A percentile compares a stretch with the other conserved stretches of the same genome.
phyloP scores from a whole-genome alignment of 1,140 invertebrate genomes.

The Pentalonia nigronervosa region DNA sequence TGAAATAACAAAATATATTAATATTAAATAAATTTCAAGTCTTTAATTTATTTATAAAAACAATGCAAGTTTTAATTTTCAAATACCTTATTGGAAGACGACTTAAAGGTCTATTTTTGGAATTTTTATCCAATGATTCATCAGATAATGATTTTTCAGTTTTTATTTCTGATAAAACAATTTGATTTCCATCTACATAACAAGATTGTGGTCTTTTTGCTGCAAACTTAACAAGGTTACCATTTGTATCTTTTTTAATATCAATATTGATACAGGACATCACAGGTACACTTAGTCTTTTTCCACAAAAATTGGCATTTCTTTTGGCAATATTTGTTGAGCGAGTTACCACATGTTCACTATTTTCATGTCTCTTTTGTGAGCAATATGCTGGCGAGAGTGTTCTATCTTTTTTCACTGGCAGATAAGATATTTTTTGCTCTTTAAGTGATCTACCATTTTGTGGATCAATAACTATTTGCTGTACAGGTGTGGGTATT shows the following conservation, averaged over 20 bases:
- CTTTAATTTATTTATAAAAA: not conserved
- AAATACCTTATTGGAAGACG: constrained; percentile 55
- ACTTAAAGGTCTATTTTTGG: constrained; percentile 39
- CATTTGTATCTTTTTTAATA: constrained; percentile 46
- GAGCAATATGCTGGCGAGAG: not conserved
- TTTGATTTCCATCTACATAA: constrained; percentile 32
- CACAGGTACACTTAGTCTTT: constrained; percentile 34
- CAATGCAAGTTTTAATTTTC: not conserved
- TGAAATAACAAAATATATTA: constrained; percentile 38
- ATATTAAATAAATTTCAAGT: not conserved
- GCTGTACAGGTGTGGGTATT: constrained; percentile 40
- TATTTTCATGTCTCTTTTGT: not conserved
- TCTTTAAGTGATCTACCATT: not conserved
- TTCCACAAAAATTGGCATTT: constrained; percentile 4
- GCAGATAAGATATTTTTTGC: constrained; percentile 28
- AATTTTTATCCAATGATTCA: constrained; percentile 26
- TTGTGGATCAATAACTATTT: not conserved
- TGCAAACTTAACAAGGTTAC: constrained; percentile 28
- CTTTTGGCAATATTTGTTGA: constrained; percentile 24
- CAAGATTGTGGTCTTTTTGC: constrained; percentile 47
- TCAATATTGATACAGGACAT: constrained; percentile 24
- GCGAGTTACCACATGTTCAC: constrained; percentile 39
- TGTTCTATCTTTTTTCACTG: constrained; percentile 32
- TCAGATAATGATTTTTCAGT: constrained; percentile 47
- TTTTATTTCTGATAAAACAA: constrained; percentile 33